phyloP scores from a whole-genome alignment of 2,888 invertebrate genomes.

The Aphidius colemani region DNA sequence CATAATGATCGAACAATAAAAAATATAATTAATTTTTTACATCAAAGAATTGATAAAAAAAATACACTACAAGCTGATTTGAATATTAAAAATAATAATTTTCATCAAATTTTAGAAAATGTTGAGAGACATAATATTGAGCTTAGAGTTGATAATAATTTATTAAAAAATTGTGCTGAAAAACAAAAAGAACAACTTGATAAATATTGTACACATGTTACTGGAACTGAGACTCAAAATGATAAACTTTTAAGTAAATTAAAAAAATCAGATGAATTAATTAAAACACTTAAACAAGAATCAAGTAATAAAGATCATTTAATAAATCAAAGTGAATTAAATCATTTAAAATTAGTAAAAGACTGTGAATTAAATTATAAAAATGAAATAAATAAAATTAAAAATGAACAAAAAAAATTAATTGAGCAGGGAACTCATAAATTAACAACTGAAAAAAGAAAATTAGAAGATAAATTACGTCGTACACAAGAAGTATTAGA shows the following conservation, averaged over 20 bases:
- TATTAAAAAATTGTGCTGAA: slow-evolving; percentile 68
- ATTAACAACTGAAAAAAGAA: slow-evolving; percentile 66
- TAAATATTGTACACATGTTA: slow-evolving; percentile 71
- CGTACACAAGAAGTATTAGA: slow-evolving; percentile 36
- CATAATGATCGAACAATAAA: slow-evolving; percentile 70
- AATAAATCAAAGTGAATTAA: slow-evolving; percentile 51
- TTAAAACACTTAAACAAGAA: slow-evolving; percentile 67
- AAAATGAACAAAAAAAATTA: slow-evolving; percentile 65
- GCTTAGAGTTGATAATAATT: slow-evolving; percentile 70
- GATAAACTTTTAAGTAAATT: slow-evolving; percentile 68
- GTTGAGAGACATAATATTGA: slow-evolving; percentile 74
- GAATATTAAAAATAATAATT: slow-evolving; percentile 63
- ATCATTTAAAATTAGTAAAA: too few relatives aligned
- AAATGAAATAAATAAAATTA: too few relatives aligned
- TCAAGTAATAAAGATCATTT: slow-evolving; percentile 62
- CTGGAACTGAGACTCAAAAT: slow-evolving; percentile 69
- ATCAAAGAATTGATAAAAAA: slow-evolving; percentile 70
- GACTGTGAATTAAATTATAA: too few relatives aligned
- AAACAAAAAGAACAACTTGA: slow-evolving; percentile 70
- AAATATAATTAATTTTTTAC: slow-evolving; percentile 71
- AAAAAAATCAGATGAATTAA: slow-evolving; percentile 68
- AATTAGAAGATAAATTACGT: slow-evolving; percentile 62
- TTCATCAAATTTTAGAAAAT: slow-evolving; percentile 68
- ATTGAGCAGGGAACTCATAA: slow-evolving; percentile 66
- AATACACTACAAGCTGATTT: slow-evolving; percentile 70